Percentiles rank a stretch among this genome's conserved stretches.
These are phyloP conservation scores for Deroplatys truncata DNA, from an alignment of 2,888 invertebrate species.

Conservation along the genomic window DNA sequence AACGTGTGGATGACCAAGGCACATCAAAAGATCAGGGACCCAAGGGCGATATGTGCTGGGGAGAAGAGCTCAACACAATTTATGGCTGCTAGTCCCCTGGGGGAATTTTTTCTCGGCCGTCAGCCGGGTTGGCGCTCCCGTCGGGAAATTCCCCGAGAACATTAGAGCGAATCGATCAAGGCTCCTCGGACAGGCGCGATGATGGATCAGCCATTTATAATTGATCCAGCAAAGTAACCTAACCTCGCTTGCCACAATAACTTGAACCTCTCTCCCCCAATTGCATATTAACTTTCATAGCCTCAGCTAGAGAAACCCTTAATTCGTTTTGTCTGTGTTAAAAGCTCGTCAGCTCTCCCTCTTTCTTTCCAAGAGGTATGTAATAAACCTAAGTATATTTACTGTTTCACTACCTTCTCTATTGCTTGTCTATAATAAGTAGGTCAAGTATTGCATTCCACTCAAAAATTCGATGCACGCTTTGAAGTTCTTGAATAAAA, in stretches of 20 bases:
- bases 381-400: too few relatives aligned
- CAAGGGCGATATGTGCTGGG: not conserved
- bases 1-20: not conserved
- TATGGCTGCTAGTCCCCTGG: not conserved
- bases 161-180: conserved; percentile 11
- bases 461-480: too few relatives aligned
- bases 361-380: too few relatives aligned
- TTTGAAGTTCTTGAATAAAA: too few relatives aligned
- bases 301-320: too few relatives aligned
- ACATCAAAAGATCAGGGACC: not conserved
- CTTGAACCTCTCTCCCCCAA: not conserved
- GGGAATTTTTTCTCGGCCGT: conserved; percentile 2
- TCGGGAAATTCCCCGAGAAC: not conserved
- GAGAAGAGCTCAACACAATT: not conserved
- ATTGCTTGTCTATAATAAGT: too few relatives aligned
- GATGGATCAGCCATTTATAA: conserved; percentile 13
- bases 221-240: not conserved
- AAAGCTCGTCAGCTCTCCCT: too few relatives aligned
- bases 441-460: too few relatives aligned
- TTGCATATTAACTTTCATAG: not conserved
- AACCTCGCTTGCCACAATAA: not conserved
- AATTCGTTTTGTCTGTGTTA: too few relatives aligned
- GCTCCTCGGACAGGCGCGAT: conserved; percentile 2
- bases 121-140: not conserved
- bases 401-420: too few relatives aligned